Percentiles rank a stretch among this genome's conserved stretches.
These are phyloP conservation scores for Drosophila affinis DNA, from an alignment of 2,888 invertebrate species.

Conservation along the genomic window DNA sequence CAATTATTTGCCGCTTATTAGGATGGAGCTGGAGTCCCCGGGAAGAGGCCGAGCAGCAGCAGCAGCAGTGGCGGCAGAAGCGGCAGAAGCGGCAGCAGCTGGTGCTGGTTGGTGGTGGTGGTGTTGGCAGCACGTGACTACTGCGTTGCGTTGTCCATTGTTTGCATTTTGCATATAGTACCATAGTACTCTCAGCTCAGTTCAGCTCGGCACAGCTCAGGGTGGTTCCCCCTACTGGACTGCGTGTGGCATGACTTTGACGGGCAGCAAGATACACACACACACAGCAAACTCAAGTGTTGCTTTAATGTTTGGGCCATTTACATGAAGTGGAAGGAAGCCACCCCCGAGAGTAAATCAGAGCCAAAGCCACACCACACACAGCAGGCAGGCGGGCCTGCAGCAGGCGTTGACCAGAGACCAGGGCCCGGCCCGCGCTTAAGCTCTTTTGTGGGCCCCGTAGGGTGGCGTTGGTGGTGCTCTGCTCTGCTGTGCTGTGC, in stretches of 20 bases:
- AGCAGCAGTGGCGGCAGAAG: too few relatives aligned
- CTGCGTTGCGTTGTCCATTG: constrained; percentile 68
- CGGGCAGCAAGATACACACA: constrained; percentile 50
- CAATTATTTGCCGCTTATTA: constrained; percentile 79
- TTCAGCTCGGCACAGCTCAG: neutral
- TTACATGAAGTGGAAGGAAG: constrained; percentile 57
- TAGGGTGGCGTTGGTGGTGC: constrained; percentile 4
- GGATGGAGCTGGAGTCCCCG: constrained; percentile 33
- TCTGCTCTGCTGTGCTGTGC: neutral
- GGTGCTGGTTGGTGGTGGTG: constrained; percentile 40
- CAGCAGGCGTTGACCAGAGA: constrained; percentile 54
- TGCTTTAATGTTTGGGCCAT: constrained; percentile 70
- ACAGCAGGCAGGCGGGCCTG: constrained; percentile 18
- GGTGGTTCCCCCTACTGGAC: constrained; percentile 6
- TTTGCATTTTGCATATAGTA: constrained; percentile 65
- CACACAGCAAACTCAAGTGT: constrained; percentile 62
- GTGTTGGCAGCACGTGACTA: constrained; percentile 75
- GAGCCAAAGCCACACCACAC: constrained; percentile 42
- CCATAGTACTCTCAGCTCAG: neutral
- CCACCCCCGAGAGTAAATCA: constrained; percentile 67
- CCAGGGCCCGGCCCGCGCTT: constrained; percentile 44
- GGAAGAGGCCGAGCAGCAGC: constrained; percentile 19
- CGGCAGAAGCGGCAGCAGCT: constrained; percentile 13
- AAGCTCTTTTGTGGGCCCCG: constrained; percentile 58
- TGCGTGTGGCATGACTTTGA: constrained; percentile 60